Conservation (phyloP, 2,113 vertebrate genomes). For the Rhinopithecus roxellana region DNA sequence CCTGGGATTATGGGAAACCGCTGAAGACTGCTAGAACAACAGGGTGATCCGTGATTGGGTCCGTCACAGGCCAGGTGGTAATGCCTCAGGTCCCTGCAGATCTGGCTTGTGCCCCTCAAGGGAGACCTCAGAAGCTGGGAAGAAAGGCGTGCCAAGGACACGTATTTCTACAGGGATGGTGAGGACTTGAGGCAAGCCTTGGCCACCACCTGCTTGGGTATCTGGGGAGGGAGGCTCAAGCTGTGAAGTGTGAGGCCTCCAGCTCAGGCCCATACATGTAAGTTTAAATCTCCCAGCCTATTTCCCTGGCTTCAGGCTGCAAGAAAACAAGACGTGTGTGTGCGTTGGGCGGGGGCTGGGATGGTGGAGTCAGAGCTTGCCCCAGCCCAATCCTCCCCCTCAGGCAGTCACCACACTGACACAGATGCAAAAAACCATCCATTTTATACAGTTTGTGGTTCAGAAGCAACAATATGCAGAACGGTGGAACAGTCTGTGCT, state of each 20-base stretch:
- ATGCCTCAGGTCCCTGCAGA: background rate
- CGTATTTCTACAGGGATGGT: background rate
- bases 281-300: background rate
- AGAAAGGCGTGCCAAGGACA: too few species aligned
- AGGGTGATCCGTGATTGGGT: background rate
- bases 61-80: background rate
- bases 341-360: background rate
- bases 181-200: background rate
- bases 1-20: background rate
- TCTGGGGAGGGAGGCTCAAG: background rate
- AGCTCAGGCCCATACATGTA: slow-evolving; percentile 42
- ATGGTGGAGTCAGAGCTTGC: slow-evolving; percentile 22
- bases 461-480: slow-evolving; percentile 65
- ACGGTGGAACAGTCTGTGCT: background rate
- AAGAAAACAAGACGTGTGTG: slow-evolving; percentile 26
- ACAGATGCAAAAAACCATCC: slow-evolving; percentile 66
- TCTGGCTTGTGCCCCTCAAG: background rate
- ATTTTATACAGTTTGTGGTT: slow-evolving; percentile 73
- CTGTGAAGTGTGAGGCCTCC: background rate
- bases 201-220: background rate
- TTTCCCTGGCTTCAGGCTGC: slow-evolving; percentile 39
- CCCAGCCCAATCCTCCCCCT: background rate
- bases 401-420: slow-evolving; percentile 71
- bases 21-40: background rate
- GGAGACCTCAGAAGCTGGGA: background rate